Conservation (phyloP, 2,888 invertebrate genomes). For the Cryptus viduatorius region DNA sequence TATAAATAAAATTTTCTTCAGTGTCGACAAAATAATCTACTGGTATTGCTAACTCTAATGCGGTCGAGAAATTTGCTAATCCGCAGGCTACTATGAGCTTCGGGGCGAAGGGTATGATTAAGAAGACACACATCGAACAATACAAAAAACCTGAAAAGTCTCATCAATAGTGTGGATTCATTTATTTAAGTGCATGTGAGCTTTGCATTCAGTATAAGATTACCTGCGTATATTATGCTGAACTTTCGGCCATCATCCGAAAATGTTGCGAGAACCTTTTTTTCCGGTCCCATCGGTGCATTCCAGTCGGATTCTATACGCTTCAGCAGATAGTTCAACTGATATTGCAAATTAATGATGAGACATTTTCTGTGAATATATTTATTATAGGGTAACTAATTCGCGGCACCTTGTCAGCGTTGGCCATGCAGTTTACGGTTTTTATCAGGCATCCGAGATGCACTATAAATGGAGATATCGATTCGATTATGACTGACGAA, state of each 20-base stretch:
- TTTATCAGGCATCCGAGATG: background rate
- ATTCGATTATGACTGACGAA: slow-evolving; percentile 2
- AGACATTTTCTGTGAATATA: background rate
- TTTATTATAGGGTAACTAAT: background rate
- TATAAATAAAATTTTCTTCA: slow-evolving; percentile 19
- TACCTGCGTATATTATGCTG: slow-evolving; percentile 4
- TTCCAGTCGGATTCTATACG: slow-evolving; percentile 13
- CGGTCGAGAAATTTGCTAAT: slow-evolving; percentile 5
- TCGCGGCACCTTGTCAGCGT: background rate
- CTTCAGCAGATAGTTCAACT: slow-evolving; percentile 6
- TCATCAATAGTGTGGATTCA: background rate
- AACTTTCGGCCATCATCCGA: background rate
- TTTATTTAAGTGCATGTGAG: background rate
- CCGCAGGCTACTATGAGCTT: background rate
- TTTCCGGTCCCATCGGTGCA: background rate
- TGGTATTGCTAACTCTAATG: slow-evolving; percentile 5
- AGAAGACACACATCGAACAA: background rate
- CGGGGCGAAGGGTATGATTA: background rate
- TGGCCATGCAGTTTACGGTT: background rate
- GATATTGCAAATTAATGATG: background rate
- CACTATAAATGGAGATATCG: slow-evolving; percentile 4
- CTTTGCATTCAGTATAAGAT: background rate
- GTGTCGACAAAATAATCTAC: background rate
- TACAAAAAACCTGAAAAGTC: background rate
- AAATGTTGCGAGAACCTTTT: background rate